Conservation (phyloP, 1,140 invertebrate species). For the Leptinotarsa lineolata region DNA sequence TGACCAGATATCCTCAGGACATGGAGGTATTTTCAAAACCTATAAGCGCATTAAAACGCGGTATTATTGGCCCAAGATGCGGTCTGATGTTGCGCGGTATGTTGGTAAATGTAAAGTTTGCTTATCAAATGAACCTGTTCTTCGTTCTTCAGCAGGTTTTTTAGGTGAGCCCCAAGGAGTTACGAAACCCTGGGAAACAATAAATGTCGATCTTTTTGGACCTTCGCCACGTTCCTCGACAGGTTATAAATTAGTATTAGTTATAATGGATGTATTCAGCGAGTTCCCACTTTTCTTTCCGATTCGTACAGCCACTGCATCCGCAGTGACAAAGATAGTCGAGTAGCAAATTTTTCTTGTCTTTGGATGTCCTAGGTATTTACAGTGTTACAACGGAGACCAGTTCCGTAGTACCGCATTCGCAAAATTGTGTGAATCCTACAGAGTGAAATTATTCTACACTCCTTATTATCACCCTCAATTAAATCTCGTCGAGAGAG, state of each 20-base stretch:
- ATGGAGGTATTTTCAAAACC: slow-evolving; percentile 43
- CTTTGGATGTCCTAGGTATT: slow-evolving; percentile 11
- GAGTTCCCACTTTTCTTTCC: background rate
- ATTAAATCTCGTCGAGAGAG: slow-evolving; percentile 23
- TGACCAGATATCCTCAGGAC: slow-evolving; percentile 31
- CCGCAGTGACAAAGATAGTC: background rate
- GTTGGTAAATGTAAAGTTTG: slow-evolving; percentile 5
- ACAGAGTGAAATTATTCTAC: slow-evolving; percentile 9
- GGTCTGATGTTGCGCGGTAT: slow-evolving; percentile 18
- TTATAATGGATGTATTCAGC: slow-evolving; percentile 17
- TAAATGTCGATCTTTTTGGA: slow-evolving; percentile 25
- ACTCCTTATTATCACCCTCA: slow-evolving; percentile 28
- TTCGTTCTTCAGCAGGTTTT: slow-evolving; percentile 3
- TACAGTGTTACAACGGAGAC: background rate
- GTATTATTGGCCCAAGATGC: slow-evolving; percentile 26
- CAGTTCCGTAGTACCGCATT: slow-evolving; percentile 31
- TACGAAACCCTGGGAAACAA: slow-evolving; percentile 1
- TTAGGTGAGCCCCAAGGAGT: slow-evolving; percentile 9
- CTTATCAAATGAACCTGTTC: slow-evolving; percentile 7
- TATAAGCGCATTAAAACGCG: background rate
- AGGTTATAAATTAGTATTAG: slow-evolving; percentile 17
- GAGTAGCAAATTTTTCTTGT: slow-evolving; percentile 13
- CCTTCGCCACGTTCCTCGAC: slow-evolving; percentile 4
- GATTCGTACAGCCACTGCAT: background rate
- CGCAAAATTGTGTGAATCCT: slow-evolving; percentile 30